These are phyloP conservation scores for Ondatra zibethicus DNA, from an alignment of 2,113 vertebrate genomes.

Conservation along the genomic window DNA sequence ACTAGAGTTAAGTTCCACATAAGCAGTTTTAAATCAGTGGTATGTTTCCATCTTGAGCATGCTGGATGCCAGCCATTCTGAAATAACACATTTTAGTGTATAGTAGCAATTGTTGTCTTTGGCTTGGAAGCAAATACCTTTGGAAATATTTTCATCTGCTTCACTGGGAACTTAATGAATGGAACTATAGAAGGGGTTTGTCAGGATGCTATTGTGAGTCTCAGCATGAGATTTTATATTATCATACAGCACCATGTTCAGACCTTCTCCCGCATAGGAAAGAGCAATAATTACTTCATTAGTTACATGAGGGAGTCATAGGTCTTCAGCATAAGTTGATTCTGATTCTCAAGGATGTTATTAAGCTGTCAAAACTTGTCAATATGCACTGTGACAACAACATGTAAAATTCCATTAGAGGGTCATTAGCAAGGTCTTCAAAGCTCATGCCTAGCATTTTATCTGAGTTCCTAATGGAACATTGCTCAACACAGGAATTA, in stretches of 20 bases:
- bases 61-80: conserved; percentile 25
- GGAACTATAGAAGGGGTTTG: conserved; percentile 37
- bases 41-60: not conserved
- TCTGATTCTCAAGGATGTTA: conserved; percentile 74
- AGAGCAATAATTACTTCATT: conserved; percentile 76
- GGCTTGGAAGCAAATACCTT: conserved; percentile 47
- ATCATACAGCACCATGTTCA: not conserved
- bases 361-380: conserved; percentile 77
- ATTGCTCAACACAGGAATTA: conserved; percentile 49
- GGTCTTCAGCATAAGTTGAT: conserved; percentile 76
- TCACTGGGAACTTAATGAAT: conserved; percentile 51
- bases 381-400: conserved; percentile 73
- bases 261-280: conserved; percentile 46
- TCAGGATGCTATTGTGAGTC: conserved; percentile 56
- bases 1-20: conserved; percentile 17
- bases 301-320: conserved; percentile 73
- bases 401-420: conserved; percentile 70
- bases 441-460: conserved; percentile 60
- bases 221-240: conserved; percentile 62
- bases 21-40: conserved; percentile 38
- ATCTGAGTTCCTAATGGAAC: conserved; percentile 64
- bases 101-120: conserved; percentile 8
- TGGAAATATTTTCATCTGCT: conserved; percentile 34
- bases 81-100: conserved; percentile 51
- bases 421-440: conserved; percentile 61